A percentile compares a stretch with the other conserved stretches of the same genome.
phyloP scores from a whole-genome alignment of 2,888 invertebrate species.

The Metacarcinus magister region DNA sequence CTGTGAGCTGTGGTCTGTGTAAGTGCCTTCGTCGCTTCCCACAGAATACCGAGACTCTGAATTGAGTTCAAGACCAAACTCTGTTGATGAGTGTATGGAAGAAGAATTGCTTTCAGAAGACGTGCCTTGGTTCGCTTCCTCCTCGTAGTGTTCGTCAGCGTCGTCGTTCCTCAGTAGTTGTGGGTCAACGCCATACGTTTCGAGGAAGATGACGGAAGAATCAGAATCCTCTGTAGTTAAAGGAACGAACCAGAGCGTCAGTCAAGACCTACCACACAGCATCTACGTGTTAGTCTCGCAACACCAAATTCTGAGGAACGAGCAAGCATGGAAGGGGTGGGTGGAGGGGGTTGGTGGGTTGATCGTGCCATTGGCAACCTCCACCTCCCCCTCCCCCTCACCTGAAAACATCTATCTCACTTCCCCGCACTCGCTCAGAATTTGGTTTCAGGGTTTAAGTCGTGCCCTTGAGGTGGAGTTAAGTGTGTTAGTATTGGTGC shows the following conservation, averaged over 20 bases:
- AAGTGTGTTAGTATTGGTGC: constrained; percentile 58
- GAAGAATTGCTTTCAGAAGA: background rate
- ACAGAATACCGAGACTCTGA: constrained; percentile 47
- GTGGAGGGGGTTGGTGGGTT: background rate
- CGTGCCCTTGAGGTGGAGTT: constrained; percentile 35
- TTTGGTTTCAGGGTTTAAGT: constrained; percentile 58
- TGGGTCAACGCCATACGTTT: constrained; percentile 73
- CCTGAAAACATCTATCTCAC: background rate
- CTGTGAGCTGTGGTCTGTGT: constrained; percentile 70
- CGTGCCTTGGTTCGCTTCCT: background rate
- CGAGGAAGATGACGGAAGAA: constrained; percentile 74
- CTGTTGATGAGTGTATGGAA: constrained; percentile 42
- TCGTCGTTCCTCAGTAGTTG: constrained; percentile 61
- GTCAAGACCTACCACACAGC: constrained; percentile 34
- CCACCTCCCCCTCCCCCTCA: background rate
- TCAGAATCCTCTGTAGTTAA: constrained; percentile 75
- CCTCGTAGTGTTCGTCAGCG: constrained; percentile 52
- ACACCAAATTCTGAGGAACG: constrained; percentile 58
- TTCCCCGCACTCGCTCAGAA: background rate
- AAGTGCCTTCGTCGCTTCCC: constrained; percentile 69
- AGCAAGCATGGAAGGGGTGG: background rate
- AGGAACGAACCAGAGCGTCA: constrained; percentile 69
- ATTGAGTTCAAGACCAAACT: background rate
- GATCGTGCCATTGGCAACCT: background rate
- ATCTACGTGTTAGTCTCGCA: constrained; percentile 61